Base-by-base conservation (phyloP, 2,797 vertebrate genomes). In the Miichthys miiuy region DNA sequence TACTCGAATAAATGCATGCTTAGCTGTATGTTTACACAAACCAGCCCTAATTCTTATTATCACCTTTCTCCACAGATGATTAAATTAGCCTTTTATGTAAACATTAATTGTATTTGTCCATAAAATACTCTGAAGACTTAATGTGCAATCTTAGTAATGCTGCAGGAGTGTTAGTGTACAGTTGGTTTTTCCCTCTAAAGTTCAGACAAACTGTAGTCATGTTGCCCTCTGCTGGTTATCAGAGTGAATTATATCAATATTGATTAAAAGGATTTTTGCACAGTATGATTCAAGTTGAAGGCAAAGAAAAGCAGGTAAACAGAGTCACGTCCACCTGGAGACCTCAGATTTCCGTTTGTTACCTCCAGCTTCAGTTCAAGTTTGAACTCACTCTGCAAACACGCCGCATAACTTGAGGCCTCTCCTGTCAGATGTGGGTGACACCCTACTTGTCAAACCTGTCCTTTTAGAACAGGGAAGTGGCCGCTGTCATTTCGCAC, bases 181-280 rank as follows among this genome's bases (percentile, higher is more conserved):
- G 34, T 34, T 38, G 34, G 8, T 38, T 56, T 54, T 25, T 20
- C 1, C 11, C 2, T 57, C 3, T 4, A 2, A 61, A 9, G 0
- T 2, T 62, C 11, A 52, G 21, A 23, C 0, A 62, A 58, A 57
- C 4, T 72, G 48, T 60, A 46, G 41, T 18, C 71, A 85, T 77
- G 61, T 69, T 83, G 86, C 88, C 87, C 68, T 66, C 92, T 84
- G 47, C 54, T 91, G 92, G 88, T n/a, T 0, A 48, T 1, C 8
- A 44, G 1, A 3, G 8, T 41, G 41, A 76, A 75, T 34, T 56
- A 57, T 14, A 56, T 0, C 2, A 11, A 13, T 25, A 14, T 47
- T n/a, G 5, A 11, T 51, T 18, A 23, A 61, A 21, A 18, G 1
- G 20, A 44, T 38, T 18, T 55, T 51, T 25, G 5, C 5, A 5